phyloP scores from a whole-genome alignment of 2,888 invertebrate genomes.

The Chaitophorus viminalis region DNA sequence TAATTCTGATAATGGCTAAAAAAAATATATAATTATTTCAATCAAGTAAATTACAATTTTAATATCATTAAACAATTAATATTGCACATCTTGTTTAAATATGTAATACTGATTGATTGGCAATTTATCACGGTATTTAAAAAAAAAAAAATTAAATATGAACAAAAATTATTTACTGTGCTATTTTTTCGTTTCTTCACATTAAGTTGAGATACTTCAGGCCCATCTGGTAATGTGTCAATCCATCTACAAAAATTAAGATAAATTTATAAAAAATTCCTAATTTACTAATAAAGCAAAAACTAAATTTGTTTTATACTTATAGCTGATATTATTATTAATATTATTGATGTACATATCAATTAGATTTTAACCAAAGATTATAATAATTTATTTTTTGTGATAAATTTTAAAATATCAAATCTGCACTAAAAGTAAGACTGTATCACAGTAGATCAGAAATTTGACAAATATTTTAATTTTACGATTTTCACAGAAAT shows the following conservation, averaged over 20 bases:
- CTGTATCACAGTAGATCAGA: no score
- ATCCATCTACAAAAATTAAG: slow-evolving; percentile 40
- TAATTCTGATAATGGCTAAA: slow-evolving; percentile 46
- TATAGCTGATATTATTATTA: no score
- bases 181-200: not conserved
- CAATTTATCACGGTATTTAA: not conserved
- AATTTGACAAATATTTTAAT: no score
- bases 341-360: not conserved
- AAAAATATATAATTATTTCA: not conserved
- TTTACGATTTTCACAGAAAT: no score
- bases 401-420: not conserved
- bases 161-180: slow-evolving; percentile 38
- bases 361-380: not conserved
- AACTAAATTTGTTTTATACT: not conserved
- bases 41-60: not conserved
- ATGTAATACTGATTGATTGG: not conserved
- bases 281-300: not conserved
- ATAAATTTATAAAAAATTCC: not conserved
- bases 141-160: not conserved
- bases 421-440: no score
- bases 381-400: not conserved
- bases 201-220: not conserved
- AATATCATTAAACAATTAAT: no score
- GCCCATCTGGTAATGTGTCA: slow-evolving; percentile 36
- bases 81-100: no score